Conservation (phyloP, 1,140 invertebrate species). For the Euschistus heros region DNA sequence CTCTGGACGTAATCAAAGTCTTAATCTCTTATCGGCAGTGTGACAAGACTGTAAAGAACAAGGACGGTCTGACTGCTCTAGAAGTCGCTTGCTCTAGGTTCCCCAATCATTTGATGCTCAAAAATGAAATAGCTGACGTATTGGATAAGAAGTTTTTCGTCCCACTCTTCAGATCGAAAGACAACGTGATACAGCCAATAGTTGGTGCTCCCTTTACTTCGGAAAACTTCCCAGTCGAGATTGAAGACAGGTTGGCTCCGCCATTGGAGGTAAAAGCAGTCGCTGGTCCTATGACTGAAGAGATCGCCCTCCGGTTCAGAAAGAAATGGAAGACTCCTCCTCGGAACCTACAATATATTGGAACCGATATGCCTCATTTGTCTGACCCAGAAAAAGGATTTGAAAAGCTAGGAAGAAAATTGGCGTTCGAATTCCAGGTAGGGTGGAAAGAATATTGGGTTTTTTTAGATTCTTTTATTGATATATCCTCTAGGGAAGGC, state of each 20-base stretch:
- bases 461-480: conserved; percentile 67
- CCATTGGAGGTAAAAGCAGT: conserved; percentile 63
- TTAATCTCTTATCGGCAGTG: conserved; percentile 70
- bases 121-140: background rate
- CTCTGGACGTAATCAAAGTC: conserved; percentile 59
- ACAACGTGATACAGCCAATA: background rate
- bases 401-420: conserved; percentile 63
- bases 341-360: conserved; percentile 29
- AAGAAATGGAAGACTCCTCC: conserved; percentile 73
- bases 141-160: background rate
- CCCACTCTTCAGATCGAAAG: background rate
- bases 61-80: conserved; percentile 55
- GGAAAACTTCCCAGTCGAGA: background rate
- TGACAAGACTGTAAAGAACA: conserved; percentile 57
- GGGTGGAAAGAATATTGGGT: conserved; percentile 85
- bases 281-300: conserved; percentile 73
- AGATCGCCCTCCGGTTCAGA: conserved; percentile 58
- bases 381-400: conserved; percentile 70
- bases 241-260: conserved; percentile 41
- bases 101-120: background rate
- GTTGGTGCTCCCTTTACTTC: background rate
- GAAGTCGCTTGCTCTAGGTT: conserved; percentile 43
- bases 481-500: conserved; percentile 60
- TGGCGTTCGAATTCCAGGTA: conserved; percentile 63
- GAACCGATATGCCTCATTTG: conserved; percentile 15